These are phyloP conservation scores for Polyommatus iphigenia DNA, from an alignment of 2,888 invertebrate species.

Conservation along the genomic window DNA sequence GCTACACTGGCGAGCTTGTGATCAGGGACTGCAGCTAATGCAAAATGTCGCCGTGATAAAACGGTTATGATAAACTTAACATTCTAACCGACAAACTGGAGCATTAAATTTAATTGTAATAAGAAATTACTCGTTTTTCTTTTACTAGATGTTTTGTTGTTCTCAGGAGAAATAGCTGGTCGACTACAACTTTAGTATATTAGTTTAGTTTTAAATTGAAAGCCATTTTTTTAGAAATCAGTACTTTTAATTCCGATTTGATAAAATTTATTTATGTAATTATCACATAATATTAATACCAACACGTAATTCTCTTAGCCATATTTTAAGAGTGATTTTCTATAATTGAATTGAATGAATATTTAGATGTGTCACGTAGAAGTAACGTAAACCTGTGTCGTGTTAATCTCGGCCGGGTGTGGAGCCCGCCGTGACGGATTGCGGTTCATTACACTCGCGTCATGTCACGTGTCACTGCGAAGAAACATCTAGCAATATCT, in stretches of 20 bases:
- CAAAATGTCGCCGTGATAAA: conserved; percentile 48
- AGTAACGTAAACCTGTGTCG: conserved; percentile 24
- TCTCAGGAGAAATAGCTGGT: not conserved
- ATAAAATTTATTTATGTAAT: not conserved
- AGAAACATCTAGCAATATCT: not conserved
- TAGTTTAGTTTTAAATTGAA: not conserved
- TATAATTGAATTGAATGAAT: not conserved
- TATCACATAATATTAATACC: no score
- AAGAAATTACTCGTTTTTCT: not conserved
- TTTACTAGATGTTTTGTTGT: not conserved
- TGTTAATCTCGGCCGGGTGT: not conserved
- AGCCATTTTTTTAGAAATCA: no score
- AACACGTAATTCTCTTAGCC: no score
- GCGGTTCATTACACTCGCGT: conserved; percentile 5
- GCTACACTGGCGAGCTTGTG: conserved; percentile 49
- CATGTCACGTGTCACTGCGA: not conserved
- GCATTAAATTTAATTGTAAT: not conserved
- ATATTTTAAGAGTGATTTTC: no score
- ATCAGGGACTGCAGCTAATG: conserved; percentile 61
- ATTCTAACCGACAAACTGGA: not conserved
- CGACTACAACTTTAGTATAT: no score
- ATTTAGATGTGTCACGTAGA: not conserved
- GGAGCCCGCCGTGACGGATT: conserved; percentile 6
- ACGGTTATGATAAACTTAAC: conserved; percentile 29
- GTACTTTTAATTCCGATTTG: not conserved